Evolutionary conservation across 2,797 vertebrate genomes (phyloP), one percentile per base, ranked within the genome.

Genomic region (Capromys pilorides): DNA sequence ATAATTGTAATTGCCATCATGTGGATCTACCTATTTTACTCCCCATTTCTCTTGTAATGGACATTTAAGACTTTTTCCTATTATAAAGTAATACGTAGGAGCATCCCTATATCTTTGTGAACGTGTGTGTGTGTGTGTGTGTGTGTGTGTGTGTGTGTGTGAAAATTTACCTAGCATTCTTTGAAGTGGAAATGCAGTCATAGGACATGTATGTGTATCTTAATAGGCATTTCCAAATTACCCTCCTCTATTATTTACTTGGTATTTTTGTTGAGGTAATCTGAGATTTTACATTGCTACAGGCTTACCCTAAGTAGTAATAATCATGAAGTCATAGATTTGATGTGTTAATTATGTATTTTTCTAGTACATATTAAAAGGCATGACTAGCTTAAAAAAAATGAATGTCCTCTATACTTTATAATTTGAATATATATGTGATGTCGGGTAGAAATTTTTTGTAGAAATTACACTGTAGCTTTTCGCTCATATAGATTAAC

Each of bases 281-380:
- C 90, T 88, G 88, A 80, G 67, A n/a, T 93, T 49, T 92, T 86
- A 87, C 45, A 77, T 89, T 83, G 66, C 95, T 90, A 61, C 39
- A 86, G 5, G 93, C 92, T 96, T 82, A 93, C 87, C 49, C 45
- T 84, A 75, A 93, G 73, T 91, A 96, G 66, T 69, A 61, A 88
- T 94, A 94, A 61, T 33, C 8, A 0, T 92, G 86, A 95, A 96
- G 33, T 81, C 54, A 87, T 12, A 8, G 88, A 33, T 93, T 96
- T 92, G 66, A 84, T 95, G n/a, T 94, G 86, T 85, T 94, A 69
- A 90, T 93, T 92, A 75, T 90, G 83, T 93, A 66, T 96, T 96
- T 96, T 96, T 93, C 88, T 95, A 96, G 92, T 96, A 71, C 24
- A 61, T 92, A 94, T 77, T 95, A 94, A 95, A 97, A 95, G 51